Conservation (phyloP, 2,888 invertebrate species). For the Limnephilus auricula region DNA sequence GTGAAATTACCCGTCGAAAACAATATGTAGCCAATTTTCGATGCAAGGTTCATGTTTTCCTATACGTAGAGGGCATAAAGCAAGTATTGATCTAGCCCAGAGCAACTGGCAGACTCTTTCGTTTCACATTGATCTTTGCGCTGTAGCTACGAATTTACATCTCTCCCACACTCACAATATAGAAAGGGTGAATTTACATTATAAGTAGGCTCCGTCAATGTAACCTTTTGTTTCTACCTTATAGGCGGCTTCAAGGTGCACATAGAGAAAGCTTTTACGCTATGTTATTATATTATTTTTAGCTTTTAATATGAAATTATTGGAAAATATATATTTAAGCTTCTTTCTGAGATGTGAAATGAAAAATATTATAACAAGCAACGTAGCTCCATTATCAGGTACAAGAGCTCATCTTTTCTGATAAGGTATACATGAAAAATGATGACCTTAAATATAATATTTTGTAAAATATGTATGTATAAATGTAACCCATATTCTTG, state of each 20-base stretch:
- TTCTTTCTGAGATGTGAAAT: background rate
- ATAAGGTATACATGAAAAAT: no score
- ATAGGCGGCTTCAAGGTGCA: background rate
- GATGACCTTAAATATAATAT: no score
- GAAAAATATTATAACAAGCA: no score
- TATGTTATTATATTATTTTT: no score
- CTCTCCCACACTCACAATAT: conserved; percentile 37
- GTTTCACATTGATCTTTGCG: conserved; percentile 61
- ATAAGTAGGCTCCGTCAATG: background rate
- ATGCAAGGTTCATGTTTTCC: conserved; percentile 58
- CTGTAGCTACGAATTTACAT: conserved; percentile 59
- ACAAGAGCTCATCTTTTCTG: no score
- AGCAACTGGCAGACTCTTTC: conserved; percentile 60
- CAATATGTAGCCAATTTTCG: conserved; percentile 17
- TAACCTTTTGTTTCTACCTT: background rate
- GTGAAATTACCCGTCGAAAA: conserved; percentile 1
- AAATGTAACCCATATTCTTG: no score
- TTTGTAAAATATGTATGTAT: no score
- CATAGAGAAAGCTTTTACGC: background rate
- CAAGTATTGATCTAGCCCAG: conserved; percentile 66
- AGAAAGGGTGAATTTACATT: conserved; percentile 15
- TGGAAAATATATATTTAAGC: background rate
- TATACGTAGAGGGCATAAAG: conserved; percentile 64
- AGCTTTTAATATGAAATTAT: background rate
- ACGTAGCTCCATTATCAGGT: no score